Conservation (phyloP, 2,888 invertebrate species). For the Corbicula japonica region DNA sequence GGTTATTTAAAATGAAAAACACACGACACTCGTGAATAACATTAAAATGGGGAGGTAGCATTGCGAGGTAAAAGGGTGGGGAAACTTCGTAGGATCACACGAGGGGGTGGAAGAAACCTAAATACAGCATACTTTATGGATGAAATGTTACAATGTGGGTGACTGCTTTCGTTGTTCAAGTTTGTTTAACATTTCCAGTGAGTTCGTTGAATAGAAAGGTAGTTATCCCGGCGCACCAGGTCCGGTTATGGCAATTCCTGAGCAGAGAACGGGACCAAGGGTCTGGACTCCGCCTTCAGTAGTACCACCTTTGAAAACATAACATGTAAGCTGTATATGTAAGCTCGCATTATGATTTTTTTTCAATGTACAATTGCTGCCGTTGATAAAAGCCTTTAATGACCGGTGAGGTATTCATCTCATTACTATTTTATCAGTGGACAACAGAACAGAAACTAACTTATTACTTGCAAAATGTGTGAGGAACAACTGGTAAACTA, state of each 20-base stretch:
- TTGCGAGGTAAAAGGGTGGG: no score
- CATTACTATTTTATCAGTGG: not conserved
- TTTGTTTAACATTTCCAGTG: no score
- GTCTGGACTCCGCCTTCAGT: constrained; percentile 73
- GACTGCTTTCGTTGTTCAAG: no score
- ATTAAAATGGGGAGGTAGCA: no score
- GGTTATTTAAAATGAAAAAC: no score
- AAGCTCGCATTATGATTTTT: not conserved
- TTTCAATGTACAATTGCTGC: not conserved
- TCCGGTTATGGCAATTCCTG: constrained; percentile 63
- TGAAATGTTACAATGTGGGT: no score
- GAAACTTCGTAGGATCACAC: no score
- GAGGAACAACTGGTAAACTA: no score
- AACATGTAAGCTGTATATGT: constrained; percentile 9
- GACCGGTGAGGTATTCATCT: not conserved
- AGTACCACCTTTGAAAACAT: constrained; percentile 71
- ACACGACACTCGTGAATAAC: no score
- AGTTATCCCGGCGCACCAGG: constrained; percentile 8
- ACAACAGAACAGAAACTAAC: not conserved
- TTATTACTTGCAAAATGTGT: not conserved
- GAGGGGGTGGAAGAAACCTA: no score
- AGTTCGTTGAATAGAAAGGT: not conserved
- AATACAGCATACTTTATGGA: no score
- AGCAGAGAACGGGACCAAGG: constrained; percentile 72
- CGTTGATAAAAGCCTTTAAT: not conserved